A percentile compares a stretch with the other conserved stretches of the same genome.
These are phyloP conservation scores for Eugnorisma glareosa DNA, from an alignment of 2,888 invertebrate species.

Conservation along the genomic window DNA sequence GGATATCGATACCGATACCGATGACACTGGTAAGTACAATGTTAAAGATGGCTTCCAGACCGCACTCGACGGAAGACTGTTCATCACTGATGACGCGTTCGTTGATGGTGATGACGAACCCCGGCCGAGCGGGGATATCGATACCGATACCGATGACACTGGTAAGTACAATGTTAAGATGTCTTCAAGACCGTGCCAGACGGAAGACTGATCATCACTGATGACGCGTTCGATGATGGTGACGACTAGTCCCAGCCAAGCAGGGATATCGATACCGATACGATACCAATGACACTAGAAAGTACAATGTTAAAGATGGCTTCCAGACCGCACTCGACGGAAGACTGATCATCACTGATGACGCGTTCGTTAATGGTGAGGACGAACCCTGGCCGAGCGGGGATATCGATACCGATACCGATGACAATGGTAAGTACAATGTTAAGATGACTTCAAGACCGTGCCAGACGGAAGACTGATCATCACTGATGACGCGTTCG, in stretches of 20 bases:
- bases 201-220: too few species aligned
- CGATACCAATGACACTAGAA: too few species aligned
- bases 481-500: conserved; percentile 92
- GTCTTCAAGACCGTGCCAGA: too few species aligned
- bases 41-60: conserved; percentile 91
- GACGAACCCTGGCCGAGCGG: conserved; percentile 79
- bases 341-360: conserved; percentile 93
- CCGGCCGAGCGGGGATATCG: conserved; percentile 82
- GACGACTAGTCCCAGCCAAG: too few species aligned
- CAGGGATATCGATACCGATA: too few species aligned
- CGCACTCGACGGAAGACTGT: conserved; percentile 92
- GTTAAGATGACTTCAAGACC: conserved; percentile 91
- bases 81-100: conserved; percentile 92
- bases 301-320: too few species aligned
- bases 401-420: conserved; percentile 84
- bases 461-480: conserved; percentile 93
- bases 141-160: conserved; percentile 81
- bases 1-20: conserved; percentile 84
- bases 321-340: too few species aligned
- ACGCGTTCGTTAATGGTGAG: conserved; percentile 85
- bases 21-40: conserved; percentile 81
- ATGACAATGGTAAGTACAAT: conserved; percentile 80
- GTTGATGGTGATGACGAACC: conserved; percentile 81
- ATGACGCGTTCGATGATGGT: too few species aligned
- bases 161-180: too few species aligned